Conservation (phyloP, 2,113 vertebrate genomes). For the Pyrgilauda ruficollis region DNA sequence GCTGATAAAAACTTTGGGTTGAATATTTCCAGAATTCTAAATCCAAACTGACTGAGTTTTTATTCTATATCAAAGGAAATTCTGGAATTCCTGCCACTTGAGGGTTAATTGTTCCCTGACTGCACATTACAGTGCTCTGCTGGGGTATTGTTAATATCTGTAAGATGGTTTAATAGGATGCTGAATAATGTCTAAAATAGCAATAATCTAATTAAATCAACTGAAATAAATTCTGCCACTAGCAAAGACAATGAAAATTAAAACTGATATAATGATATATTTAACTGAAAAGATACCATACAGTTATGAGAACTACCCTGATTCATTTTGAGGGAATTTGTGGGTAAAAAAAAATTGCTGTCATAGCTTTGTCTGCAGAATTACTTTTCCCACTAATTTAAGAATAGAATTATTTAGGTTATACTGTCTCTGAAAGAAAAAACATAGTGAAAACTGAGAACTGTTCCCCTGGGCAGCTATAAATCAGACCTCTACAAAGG, state of each 20-base stretch:
- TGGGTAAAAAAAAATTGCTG: neutral
- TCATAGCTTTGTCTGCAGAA: neutral
- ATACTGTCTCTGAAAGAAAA: neutral
- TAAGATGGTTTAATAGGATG: slow-evolving; percentile 7
- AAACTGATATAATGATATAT: slow-evolving; percentile 1
- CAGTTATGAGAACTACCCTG: neutral
- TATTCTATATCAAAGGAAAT: neutral
- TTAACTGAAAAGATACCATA: slow-evolving; percentile 15
- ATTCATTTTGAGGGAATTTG: neutral
- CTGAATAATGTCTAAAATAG: slow-evolving; percentile 22
- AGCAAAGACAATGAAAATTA: slow-evolving; percentile 31
- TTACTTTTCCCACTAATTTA: neutral
- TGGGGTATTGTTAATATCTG: neutral
- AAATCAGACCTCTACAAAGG: neutral
- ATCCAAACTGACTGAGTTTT: neutral
- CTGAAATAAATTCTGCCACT: slow-evolving; percentile 29
- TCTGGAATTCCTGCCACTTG: neutral
- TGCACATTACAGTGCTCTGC: neutral
- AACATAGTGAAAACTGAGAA: neutral
- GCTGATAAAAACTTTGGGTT: neutral
- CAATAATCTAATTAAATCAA: slow-evolving; percentile 42
- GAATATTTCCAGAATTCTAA: neutral
- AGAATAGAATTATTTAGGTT: neutral
- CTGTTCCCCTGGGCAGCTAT: neutral
- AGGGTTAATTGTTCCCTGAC: neutral